These are phyloP conservation scores for Catocala sponsa DNA, from an alignment of 2,888 invertebrate genomes.

Conservation along the genomic window DNA sequence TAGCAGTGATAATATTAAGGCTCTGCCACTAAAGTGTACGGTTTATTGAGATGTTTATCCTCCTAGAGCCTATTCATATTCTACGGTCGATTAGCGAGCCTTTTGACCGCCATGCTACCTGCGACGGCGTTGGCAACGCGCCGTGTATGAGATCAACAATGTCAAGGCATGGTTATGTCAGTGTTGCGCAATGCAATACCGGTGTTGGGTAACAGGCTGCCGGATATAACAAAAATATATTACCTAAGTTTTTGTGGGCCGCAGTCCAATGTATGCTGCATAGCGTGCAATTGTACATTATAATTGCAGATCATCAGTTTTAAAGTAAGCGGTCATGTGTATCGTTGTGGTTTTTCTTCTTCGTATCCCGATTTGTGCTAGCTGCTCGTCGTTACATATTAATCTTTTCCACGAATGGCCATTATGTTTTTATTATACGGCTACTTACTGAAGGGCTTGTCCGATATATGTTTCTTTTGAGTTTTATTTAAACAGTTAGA, in stretches of 20 bases:
- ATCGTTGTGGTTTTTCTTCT: conserved; percentile 40
- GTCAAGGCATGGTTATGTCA: conserved; percentile 77
- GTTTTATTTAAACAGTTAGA: no score
- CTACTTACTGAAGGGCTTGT: conserved; percentile 27
- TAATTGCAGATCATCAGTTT: conserved; percentile 40
- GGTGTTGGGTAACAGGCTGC: conserved; percentile 22
- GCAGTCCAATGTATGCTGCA: conserved; percentile 31
- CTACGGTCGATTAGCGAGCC: conserved; percentile 55
- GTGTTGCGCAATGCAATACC: conserved; percentile 61
- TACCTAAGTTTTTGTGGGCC: conserved; percentile 26
- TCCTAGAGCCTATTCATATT: conserved; percentile 57
- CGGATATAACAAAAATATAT: conserved; percentile 39
- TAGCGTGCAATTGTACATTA: conserved; percentile 36
- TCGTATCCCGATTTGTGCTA: conserved; percentile 38
- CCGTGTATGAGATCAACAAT: conserved; percentile 76
- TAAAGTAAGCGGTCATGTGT: conserved; percentile 43
- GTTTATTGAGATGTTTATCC: conserved; percentile 54
- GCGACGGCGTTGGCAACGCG: conserved; percentile 66
- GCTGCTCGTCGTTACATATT: conserved; percentile 46
- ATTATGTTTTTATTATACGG: conserved; percentile 31
- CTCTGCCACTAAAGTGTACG: conserved; percentile 33
- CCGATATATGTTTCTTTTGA: no score
- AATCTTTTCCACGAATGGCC: conserved; percentile 44
- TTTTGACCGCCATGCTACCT: conserved; percentile 54
- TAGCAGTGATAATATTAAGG: conserved; percentile 37